These are phyloP conservation scores for Eurosta solidaginis DNA, from an alignment of 1,140 invertebrate species.

Conservation along the genomic window DNA sequence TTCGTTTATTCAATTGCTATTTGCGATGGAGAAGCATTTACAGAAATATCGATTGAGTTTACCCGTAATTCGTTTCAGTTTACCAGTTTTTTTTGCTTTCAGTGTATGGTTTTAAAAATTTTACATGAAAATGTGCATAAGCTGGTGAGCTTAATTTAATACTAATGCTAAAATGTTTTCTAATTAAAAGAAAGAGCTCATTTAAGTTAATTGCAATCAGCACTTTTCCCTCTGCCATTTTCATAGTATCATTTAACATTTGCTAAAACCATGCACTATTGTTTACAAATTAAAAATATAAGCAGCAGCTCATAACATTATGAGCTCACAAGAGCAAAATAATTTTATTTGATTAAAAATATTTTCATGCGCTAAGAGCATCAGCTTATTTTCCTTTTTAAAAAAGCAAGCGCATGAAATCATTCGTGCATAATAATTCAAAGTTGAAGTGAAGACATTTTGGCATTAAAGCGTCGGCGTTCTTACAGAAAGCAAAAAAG, in stretches of 20 bases:
- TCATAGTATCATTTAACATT: background rate
- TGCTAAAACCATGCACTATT: background rate
- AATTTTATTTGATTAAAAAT: background rate
- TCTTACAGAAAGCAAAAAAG: background rate
- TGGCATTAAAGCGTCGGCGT: background rate
- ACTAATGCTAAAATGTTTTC: no score
- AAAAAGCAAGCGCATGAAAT: background rate
- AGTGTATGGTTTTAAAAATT: no score
- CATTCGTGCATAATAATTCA: conserved; percentile 16
- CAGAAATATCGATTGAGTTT: no score
- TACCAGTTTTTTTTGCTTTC: no score
- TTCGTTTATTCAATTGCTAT: no score
- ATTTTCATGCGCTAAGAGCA: background rate
- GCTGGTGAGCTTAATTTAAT: no score
- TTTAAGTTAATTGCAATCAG: background rate
- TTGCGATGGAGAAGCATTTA: no score
- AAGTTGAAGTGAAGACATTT: background rate
- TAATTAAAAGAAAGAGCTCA: no score
- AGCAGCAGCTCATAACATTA: background rate
- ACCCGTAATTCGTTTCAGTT: no score
- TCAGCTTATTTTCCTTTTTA: background rate
- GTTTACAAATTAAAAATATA: background rate
- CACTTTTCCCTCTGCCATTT: background rate
- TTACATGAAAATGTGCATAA: no score
- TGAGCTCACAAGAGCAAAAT: background rate